Percentiles rank a stretch among this genome's conserved stretches.
phyloP scores from a whole-genome alignment of 2,888 invertebrate genomes.

The Bellardia pandia region DNA sequence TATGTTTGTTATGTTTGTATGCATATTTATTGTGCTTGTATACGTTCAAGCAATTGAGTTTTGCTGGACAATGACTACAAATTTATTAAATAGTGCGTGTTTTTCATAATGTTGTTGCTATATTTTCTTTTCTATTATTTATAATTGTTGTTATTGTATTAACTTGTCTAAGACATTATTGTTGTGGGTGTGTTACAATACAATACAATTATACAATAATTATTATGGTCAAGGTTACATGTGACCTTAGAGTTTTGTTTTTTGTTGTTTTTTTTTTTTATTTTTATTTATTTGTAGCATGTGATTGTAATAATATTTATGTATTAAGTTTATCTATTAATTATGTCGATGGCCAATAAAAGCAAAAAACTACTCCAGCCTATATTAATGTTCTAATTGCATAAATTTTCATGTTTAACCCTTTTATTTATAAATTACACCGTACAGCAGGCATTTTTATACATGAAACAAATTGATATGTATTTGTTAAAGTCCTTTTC shows the following conservation, averaged over 20 bases:
- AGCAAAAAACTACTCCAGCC: too few relatives aligned
- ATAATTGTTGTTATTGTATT: slow-evolving; percentile 12
- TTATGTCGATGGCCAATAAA: too few relatives aligned
- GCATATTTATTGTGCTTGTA: background rate
- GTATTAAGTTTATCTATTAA: too few relatives aligned
- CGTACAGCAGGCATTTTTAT: too few relatives aligned
- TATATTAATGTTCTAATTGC: too few relatives aligned
- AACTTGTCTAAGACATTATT: background rate
- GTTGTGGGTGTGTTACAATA: background rate
- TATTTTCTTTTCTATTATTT: background rate
- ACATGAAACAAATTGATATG: too few relatives aligned
- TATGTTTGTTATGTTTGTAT: background rate
- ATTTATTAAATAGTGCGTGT: background rate
- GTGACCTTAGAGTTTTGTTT: background rate
- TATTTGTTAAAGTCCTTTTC: too few relatives aligned
- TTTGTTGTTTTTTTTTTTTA: too few relatives aligned
- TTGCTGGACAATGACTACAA: background rate
- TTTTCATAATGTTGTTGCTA: background rate
- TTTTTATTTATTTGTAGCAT: background rate
- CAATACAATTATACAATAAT: background rate
- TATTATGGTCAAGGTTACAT: slow-evolving; percentile 3
- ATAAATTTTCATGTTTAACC: too few relatives aligned
- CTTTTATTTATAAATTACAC: too few relatives aligned
- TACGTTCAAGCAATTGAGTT: background rate
- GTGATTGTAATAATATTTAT: too few relatives aligned